Evolutionary conservation across 2,113 vertebrate species (phyloP).

Genomic region (Patagioenas fasciata): DNA sequence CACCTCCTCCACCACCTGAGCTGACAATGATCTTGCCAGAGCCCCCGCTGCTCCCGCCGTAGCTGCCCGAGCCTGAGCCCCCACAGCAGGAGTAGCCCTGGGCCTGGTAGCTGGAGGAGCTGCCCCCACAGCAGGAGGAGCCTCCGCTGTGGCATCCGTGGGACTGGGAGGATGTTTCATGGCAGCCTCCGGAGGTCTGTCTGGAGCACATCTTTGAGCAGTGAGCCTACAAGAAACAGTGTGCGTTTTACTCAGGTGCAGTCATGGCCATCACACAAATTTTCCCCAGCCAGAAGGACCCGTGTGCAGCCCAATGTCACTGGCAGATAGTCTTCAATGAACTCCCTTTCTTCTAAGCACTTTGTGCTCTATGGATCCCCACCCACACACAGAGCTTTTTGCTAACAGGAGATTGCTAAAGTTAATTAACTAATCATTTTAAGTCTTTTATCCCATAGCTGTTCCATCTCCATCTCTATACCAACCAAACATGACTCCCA

Average conservation of each 20-base stretch:
- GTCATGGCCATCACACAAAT: rapidly evolving
- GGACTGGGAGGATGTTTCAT: neutral
- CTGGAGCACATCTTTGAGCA: conserved; percentile 33
- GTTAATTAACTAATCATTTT: neutral
- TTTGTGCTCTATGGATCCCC: neutral
- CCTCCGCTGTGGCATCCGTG: neutral
- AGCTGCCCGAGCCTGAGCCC: neutral
- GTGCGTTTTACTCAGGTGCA: neutral
- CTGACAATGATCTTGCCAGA: neutral
- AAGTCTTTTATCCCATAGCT: neutral
- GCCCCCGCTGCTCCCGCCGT: rapidly evolving
- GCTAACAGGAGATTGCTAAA: neutral
- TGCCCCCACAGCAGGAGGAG: neutral
- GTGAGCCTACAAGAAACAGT: neutral
- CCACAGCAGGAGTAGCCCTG: neutral
- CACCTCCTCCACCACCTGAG: neutral
- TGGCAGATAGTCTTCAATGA: rapidly evolving
- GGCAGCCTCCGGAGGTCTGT: conserved; percentile 6
- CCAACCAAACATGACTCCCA: neutral
- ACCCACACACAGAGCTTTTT: no score
- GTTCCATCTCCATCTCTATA: neutral
- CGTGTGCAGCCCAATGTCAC: rapidly evolving
- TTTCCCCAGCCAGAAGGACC: rapidly evolving
- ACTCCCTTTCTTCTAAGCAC: no score
- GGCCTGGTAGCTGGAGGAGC: neutral